Base-by-base conservation (phyloP, 2,888 invertebrate species). In the Drosophila quinaria region DNA sequence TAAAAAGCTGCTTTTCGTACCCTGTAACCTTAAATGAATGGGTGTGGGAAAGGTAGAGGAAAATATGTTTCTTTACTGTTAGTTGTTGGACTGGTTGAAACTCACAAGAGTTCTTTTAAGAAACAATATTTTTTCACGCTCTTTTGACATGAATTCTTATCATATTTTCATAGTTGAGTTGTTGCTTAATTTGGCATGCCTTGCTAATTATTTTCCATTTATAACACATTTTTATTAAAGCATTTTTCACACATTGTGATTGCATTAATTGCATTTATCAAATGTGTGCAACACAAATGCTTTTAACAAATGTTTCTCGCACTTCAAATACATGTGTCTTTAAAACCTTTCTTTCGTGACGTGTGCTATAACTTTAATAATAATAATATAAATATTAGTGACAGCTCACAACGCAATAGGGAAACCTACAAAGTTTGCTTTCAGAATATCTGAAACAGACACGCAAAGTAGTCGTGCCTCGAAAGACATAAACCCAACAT, bases 181-280 rank as follows among this genome's bases (percentile, higher is more conserved):
- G 65, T 29, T 76, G 72, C 66, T 66, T 71, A 60, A 76, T 66
- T 75, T 52, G 61, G 68, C 72, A 76, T 76, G 77, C 46, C 22
- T 67, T 71, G 62, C 35, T 52, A 60, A 67, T 74, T 74, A 55
- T n/a, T 50, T 44, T 10, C 17, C 59, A 61, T 58, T 61, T 54
- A 44, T 67, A 66, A 55, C 47, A 66, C 66, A 73, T 47, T 67
- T 76, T 61, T 51, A 65, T 42, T 60, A 35, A 44, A 19, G 49
- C 42, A 64, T 64, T 70, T 33, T 70, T 66, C 81, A 87, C 87
- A 83, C 81, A 60, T 51, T 51, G 60, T 78, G 78, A 39, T 0
- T 70, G 68, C 75, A 58, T 70, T 87, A 81, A 87, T 84, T 84
- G 81, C 71, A 68, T 31, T 41, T 25, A 62, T 64, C 59, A 56